phyloP scores from a whole-genome alignment of 2,888 invertebrate genomes.

The Drosophila dives region DNA sequence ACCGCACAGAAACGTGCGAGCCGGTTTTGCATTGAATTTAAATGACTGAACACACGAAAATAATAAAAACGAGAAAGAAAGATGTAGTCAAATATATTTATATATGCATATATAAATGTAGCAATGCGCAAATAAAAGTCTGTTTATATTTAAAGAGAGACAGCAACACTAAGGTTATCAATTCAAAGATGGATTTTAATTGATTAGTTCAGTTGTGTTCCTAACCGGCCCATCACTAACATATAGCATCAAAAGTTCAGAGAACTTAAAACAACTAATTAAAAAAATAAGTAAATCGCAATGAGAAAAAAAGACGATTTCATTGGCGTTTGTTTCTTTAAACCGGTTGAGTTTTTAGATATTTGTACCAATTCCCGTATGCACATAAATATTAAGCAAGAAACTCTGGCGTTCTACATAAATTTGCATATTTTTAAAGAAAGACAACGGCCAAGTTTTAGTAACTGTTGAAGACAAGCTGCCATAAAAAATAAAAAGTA shows the following conservation, averaged over 20 bases:
- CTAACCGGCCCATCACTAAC: neutral
- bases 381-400: slow-evolving; percentile 23
- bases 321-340: slow-evolving; percentile 19
- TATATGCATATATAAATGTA: neutral
- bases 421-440: slow-evolving; percentile 52
- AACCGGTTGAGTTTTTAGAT: slow-evolving; percentile 37
- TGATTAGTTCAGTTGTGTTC: neutral
- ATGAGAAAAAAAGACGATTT: neutral
- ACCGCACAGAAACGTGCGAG: slow-evolving; percentile 59
- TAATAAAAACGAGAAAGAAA: neutral
- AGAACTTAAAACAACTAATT: neutral
- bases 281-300: slow-evolving; percentile 3
- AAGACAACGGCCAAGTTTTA: slow-evolving; percentile 37
- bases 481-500: slow-evolving; percentile 35
- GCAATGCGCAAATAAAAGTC: neutral
- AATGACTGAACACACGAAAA: slow-evolving; percentile 30
- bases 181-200: neutral
- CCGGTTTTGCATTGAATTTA: slow-evolving; percentile 57
- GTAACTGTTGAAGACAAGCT: slow-evolving; percentile 49
- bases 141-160: slow-evolving; percentile 3
- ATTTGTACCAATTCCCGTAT: slow-evolving; percentile 11
- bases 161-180: neutral
- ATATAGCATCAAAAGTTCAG: neutral
- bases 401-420: slow-evolving; percentile 51
- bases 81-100: neutral